These are phyloP conservation scores for Mustela lutreola DNA, from an alignment of 2,113 vertebrate species.

Conservation along the genomic window DNA sequence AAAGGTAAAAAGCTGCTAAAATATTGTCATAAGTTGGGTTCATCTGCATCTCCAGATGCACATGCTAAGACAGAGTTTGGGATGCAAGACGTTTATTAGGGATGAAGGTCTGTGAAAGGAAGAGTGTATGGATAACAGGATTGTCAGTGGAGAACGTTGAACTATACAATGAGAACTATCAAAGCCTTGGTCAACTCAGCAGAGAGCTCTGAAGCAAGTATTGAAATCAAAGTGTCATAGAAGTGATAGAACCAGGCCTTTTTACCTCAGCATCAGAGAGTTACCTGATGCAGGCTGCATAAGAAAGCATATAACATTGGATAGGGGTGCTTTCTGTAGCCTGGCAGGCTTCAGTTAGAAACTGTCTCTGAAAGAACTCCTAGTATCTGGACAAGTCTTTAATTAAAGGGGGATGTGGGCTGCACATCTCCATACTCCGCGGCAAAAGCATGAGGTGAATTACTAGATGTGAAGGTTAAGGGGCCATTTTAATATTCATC, in stretches of 20 bases:
- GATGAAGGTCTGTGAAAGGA: background rate
- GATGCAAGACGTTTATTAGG: background rate
- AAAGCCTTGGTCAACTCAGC: background rate
- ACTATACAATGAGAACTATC: background rate
- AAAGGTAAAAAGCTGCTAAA: background rate
- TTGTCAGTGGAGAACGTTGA: background rate
- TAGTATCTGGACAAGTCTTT: background rate
- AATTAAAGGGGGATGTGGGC: background rate
- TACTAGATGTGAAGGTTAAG: background rate
- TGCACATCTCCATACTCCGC: background rate
- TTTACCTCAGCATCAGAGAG: background rate
- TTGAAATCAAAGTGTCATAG: background rate
- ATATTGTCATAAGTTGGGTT: background rate
- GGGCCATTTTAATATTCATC: background rate
- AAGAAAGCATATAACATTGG: background rate
- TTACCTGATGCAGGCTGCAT: background rate
- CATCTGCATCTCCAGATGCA: background rate
- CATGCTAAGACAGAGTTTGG: background rate
- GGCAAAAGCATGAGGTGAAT: background rate
- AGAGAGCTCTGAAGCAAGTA: background rate
- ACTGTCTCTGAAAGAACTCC: background rate
- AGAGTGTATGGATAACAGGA: background rate
- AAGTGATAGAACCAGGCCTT: background rate
- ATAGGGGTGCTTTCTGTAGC: background rate
- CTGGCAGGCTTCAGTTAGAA: background rate